A percentile compares a stretch with the other conserved stretches of the same genome.
Conservation (phyloP, 2,888 invertebrate species). For the Callyntrura guangdongensis region DNA sequence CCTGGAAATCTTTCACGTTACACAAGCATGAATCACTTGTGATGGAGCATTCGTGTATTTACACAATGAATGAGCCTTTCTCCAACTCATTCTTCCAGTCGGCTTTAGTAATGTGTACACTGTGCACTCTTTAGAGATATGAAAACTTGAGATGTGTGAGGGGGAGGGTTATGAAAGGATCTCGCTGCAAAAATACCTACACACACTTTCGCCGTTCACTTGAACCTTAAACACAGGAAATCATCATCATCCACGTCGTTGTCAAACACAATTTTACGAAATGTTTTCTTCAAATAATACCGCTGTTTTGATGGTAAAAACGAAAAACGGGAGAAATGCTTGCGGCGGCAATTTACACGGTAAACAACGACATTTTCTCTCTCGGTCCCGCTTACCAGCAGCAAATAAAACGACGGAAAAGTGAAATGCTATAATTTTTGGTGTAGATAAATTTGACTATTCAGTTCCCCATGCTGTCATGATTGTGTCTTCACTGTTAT, state of each 20-base stretch:
- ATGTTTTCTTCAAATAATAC: not conserved
- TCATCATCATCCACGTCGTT: not conserved
- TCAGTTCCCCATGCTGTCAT: too few species aligned
- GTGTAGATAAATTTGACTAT: not conserved
- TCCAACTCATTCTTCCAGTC: not conserved
- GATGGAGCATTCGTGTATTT: slow-evolving; percentile 21
- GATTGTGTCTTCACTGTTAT: not conserved
- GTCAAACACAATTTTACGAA: slow-evolving; percentile 23
- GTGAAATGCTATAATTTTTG: slow-evolving; percentile 47
- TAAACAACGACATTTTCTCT: slow-evolving; percentile 37
- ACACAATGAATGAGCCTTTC: slow-evolving; percentile 43
- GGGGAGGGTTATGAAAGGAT: not conserved
- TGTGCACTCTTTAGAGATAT: not conserved
- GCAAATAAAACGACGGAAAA: not conserved
- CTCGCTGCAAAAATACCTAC: not conserved
- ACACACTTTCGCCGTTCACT: not conserved
- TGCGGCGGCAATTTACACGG: slow-evolving; percentile 45
- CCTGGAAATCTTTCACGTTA: slow-evolving; percentile 70
- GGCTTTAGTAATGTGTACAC: not conserved
- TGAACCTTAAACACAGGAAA: too few species aligned
- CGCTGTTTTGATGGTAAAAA: slow-evolving; percentile 2
- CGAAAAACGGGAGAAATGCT: not conserved
- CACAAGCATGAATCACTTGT: slow-evolving; percentile 69
- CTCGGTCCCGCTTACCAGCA: not conserved
- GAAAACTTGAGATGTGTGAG: not conserved